Percentiles rank a stretch among this genome's conserved stretches.
phyloP scores from a whole-genome alignment of 2,888 invertebrate genomes.

The Drosophila prostipennis region DNA sequence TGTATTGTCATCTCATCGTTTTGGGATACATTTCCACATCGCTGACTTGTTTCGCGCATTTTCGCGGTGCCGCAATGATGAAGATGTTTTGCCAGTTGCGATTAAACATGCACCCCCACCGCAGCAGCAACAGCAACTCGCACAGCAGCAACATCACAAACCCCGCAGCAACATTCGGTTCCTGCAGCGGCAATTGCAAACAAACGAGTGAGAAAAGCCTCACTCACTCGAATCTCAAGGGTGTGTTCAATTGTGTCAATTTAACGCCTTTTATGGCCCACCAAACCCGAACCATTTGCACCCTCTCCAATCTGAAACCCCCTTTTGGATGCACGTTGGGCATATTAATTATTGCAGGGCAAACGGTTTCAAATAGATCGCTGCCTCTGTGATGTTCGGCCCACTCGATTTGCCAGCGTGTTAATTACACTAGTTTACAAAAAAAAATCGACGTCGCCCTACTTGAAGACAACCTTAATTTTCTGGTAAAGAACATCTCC shows the following conservation, averaged over 20 bases:
- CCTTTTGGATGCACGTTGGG: constrained; percentile 60
- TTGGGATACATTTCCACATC: constrained; percentile 19
- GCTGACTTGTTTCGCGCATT: constrained; percentile 28
- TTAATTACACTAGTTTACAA: too few species aligned
- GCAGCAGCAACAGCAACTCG: constrained; percentile 29
- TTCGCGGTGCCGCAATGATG: constrained; percentile 60
- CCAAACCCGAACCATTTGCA: constrained; percentile 18
- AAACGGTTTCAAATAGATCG: constrained; percentile 24
- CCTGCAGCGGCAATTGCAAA: constrained; percentile 26
- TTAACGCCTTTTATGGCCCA: constrained; percentile 76
- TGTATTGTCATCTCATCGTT: constrained; percentile 28
- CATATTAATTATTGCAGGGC: constrained; percentile 74
- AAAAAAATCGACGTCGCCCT: too few species aligned
- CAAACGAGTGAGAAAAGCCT: constrained; percentile 41
- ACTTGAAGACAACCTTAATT: too few species aligned
- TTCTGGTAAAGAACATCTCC: too few species aligned
- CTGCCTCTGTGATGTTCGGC: constrained; percentile 52
- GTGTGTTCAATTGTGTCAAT: constrained; percentile 80
- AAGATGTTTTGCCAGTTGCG: constrained; percentile 76
- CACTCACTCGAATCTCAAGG: constrained; percentile 68
- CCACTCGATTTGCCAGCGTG: constrained; percentile 71
- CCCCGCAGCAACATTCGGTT: constrained; percentile 34
- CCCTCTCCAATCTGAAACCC: neutral
- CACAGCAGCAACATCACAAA: constrained; percentile 15
- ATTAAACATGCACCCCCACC: constrained; percentile 61